Evolutionary conservation across 1,140 invertebrate genomes (phyloP).

Genomic region (Micrasema longulum): DNA sequence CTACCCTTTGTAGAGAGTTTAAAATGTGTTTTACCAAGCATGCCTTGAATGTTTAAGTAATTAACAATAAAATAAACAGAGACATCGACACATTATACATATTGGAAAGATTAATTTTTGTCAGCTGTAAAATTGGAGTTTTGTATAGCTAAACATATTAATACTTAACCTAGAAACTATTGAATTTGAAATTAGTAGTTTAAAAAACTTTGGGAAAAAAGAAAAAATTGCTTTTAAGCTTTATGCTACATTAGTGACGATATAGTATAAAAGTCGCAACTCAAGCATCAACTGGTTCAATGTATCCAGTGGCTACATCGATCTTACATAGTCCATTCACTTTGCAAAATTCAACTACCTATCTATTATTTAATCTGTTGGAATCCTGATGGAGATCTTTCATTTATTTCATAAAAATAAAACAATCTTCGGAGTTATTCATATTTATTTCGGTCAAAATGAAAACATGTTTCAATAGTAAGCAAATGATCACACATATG

Average conservation of each 20-base stretch:
- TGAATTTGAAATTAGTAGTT: slow-evolving; percentile 51
- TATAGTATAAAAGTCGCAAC: slow-evolving; percentile 66
- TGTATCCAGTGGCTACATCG: too few relatives aligned
- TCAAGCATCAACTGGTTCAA: slow-evolving; percentile 62
- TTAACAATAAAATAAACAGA: slow-evolving; percentile 52
- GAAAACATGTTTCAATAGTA: too few relatives aligned
- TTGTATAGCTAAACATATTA: slow-evolving; percentile 50
- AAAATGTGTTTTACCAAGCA: slow-evolving; percentile 52
- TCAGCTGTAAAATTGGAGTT: slow-evolving; percentile 32
- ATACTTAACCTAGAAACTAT: slow-evolving; percentile 47
- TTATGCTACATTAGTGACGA: slow-evolving; percentile 66
- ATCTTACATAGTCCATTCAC: slow-evolving; percentile 66
- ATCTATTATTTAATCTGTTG: too few relatives aligned
- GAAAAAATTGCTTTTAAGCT: slow-evolving; percentile 55
- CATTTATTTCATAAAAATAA: too few relatives aligned
- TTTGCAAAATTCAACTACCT: slow-evolving; percentile 45
- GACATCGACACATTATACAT: slow-evolving; percentile 53
- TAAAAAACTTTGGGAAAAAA: slow-evolving; percentile 43
- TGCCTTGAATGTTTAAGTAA: slow-evolving; percentile 51
- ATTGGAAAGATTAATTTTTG: slow-evolving; percentile 26
- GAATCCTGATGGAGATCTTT: too few relatives aligned
- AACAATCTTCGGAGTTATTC: not conserved
- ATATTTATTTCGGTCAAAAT: slow-evolving; percentile 31
- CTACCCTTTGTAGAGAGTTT: too few relatives aligned
- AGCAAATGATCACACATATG: slow-evolving; percentile 20